These are phyloP conservation scores for cattle (Bos taurus) DNA, from an alignment of 2,113 vertebrate species.

Conservation along the genomic window DNA sequence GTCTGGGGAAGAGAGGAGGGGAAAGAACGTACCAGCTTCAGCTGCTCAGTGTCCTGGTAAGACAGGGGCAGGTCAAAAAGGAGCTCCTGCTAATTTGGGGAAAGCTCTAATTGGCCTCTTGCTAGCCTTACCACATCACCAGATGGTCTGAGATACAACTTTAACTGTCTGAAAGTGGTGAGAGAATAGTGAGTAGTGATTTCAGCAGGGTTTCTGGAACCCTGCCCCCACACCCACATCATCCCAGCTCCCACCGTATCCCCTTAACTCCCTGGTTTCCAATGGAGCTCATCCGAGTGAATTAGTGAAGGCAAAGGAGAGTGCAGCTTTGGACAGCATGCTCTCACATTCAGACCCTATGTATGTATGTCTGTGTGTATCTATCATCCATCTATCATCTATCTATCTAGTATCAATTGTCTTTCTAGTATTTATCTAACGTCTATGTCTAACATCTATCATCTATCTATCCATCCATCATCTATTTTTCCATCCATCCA, in stretches of 20 bases:
- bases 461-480: neutral
- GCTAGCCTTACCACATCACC: neutral
- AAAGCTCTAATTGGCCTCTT: neutral
- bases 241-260: accelerated
- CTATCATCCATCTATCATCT: neutral
- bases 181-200: neutral
- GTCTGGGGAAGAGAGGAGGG: accelerated
- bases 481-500: neutral
- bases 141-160: neutral
- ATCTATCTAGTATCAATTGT: neutral
- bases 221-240: accelerated
- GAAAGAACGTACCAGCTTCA: neutral
- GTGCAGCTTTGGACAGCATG: neutral
- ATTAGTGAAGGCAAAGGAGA: neutral
- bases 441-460: neutral
- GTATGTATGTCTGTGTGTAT: neutral
- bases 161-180: neutral
- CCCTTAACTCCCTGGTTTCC: neutral
- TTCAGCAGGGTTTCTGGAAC: neutral
- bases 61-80: neutral
- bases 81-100: neutral
- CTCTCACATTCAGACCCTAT: neutral
- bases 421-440: neutral
- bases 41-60: neutral
- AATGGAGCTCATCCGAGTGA: neutral